A percentile compares a stretch with the other conserved stretches of the same genome.
Conservation (phyloP, 2,113 vertebrate genomes). For the Morone saxatilis region DNA sequence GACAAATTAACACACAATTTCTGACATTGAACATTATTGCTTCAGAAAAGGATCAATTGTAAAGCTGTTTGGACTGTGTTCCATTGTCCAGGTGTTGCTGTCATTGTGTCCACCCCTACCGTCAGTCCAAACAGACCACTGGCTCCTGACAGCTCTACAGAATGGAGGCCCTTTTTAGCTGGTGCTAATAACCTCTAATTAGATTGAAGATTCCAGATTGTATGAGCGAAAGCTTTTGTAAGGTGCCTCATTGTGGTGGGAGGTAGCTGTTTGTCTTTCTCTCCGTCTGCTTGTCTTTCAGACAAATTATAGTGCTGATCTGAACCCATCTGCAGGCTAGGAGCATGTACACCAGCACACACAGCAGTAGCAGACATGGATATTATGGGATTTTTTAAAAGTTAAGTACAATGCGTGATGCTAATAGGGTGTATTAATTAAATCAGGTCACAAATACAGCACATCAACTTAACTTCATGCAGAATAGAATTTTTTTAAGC, state of each 20-base stretch:
- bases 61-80: not conserved
- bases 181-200: conserved; percentile 81
- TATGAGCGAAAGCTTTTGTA: conserved; percentile 55
- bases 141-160: conserved; percentile 39
- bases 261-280: conserved; percentile 48
- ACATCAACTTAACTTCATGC: conserved; percentile 30
- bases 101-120: conserved; percentile 10
- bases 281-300: conserved; percentile 52
- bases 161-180: conserved; percentile 53
- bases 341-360: not conserved
- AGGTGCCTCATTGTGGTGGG: conserved; percentile 42
- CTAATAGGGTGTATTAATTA: conserved; percentile 10
- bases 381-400: not conserved
- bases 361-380: not conserved
- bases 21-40: not conserved
- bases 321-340: conserved; percentile 66
- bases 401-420: not conserved
- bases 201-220: conserved; percentile 72
- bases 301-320: conserved; percentile 72
- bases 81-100: conserved; percentile 54
- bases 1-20: not conserved
- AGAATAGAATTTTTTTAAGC: conserved; percentile 21
- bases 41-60: not conserved
- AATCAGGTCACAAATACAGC: conserved; percentile 29
- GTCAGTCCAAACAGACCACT: conserved; percentile 27